Evolutionary conservation across 2,113 vertebrate genomes (phyloP).

Genomic region (Eolophus roseicapilla): DNA sequence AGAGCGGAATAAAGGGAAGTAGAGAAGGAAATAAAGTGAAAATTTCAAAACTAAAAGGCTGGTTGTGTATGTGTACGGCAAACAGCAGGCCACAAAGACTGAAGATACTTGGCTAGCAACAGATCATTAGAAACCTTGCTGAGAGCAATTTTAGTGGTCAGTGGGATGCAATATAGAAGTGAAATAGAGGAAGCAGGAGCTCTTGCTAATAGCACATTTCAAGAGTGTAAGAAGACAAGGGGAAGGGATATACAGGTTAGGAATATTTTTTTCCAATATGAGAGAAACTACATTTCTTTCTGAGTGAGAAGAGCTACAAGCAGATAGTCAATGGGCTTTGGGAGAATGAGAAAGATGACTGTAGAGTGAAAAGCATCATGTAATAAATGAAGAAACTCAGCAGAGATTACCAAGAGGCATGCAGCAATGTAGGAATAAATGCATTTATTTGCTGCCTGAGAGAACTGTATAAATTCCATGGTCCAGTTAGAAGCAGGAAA

Average conservation of each 20-base stretch:
- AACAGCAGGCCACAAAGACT: not conserved
- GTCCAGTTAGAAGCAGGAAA: not conserved
- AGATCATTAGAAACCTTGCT: not conserved
- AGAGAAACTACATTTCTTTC: not conserved
- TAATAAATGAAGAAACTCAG: not conserved
- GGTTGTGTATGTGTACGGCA: not conserved
- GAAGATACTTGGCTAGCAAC: not conserved
- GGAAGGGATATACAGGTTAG: not conserved
- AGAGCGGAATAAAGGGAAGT: not conserved
- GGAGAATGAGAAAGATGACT: not conserved
- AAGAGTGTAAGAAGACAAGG: not conserved
- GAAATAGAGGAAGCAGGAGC: not conserved
- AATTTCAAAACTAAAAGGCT: not conserved
- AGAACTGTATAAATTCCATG: not conserved
- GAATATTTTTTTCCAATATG: not conserved
- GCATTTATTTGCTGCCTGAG: not conserved
- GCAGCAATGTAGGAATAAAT: not conserved
- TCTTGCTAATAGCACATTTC: not conserved
- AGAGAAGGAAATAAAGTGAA: not conserved
- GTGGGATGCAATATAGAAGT: not conserved
- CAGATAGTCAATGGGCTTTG: not conserved
- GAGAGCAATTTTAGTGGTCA: constrained; percentile 1
- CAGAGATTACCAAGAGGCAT: not conserved
- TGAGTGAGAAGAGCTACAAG: not conserved
- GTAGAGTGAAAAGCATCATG: not conserved